Evolutionary conservation across 1,140 invertebrate species (phyloP).

Genomic region (Arion vulgaris): DNA sequence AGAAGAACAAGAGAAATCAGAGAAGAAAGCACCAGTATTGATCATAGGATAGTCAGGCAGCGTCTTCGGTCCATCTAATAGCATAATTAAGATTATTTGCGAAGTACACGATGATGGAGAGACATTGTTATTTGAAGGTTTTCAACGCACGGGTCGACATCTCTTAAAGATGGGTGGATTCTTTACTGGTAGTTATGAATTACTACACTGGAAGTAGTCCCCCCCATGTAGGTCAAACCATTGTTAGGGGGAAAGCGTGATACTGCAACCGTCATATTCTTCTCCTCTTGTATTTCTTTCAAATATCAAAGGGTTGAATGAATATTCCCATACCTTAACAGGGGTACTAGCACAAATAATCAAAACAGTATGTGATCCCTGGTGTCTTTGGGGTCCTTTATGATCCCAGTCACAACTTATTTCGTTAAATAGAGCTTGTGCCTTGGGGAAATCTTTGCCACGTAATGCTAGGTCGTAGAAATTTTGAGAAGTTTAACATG

Average conservation of each 20-base stretch:
- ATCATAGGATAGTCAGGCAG: no score
- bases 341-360: neutral
- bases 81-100: no score
- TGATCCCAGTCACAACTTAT: neutral
- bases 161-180: neutral
- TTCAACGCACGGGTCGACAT: no score
- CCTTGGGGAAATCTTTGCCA: no score
- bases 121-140: no score
- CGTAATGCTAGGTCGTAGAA: no score
- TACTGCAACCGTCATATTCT: neutral
- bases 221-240: neutral
- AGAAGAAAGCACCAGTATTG: no score
- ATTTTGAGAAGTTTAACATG: no score
- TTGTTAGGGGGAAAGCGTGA: neutral
- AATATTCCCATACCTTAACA: neutral
- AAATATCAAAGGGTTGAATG: neutral
- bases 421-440: no score
- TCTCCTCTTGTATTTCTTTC: neutral
- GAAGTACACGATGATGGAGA: no score
- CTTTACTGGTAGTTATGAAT: neutral
- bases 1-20: no score
- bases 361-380: neutral
- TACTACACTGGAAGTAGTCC: neutral
- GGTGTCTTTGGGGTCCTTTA: neutral
- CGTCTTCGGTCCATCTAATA: no score